Conservation (phyloP, 2,888 invertebrate species). For the Gastracanthus pulcherrimus region DNA sequence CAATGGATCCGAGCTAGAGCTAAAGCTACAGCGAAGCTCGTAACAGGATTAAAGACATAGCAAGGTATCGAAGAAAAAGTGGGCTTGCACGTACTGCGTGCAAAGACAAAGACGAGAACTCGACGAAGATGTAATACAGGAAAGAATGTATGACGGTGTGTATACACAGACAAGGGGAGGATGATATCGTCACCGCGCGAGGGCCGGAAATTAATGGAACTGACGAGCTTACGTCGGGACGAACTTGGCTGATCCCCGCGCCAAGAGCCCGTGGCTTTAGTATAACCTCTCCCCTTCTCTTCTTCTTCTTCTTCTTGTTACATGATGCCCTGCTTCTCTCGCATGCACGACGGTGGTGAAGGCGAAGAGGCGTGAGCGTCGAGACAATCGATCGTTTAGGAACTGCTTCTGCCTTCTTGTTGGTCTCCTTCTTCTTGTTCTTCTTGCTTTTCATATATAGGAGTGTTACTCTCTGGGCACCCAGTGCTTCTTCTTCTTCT, state of each 20-base stretch:
- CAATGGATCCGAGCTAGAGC: too few species aligned
- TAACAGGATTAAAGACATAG: slow-evolving; percentile 47
- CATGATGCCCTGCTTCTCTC: background rate
- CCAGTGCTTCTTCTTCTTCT: too few species aligned
- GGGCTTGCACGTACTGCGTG: background rate
- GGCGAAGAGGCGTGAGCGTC: too few species aligned
- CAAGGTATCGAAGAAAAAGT: background rate
- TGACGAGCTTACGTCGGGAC: slow-evolving; percentile 55
- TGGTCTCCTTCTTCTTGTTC: background rate
- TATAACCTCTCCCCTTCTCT: background rate
- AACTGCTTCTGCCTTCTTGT: background rate
- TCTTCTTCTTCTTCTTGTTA: too few species aligned
- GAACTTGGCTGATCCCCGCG: slow-evolving; percentile 4
- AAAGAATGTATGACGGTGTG: background rate
- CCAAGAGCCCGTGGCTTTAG: background rate
- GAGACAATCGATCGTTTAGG: slow-evolving; percentile 40
- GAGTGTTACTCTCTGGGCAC: background rate
- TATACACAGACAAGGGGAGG: background rate
- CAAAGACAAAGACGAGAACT: slow-evolving; percentile 32
- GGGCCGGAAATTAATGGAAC: slow-evolving; percentile 60
- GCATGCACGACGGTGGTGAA: background rate
- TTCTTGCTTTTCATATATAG: background rate
- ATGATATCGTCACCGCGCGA: background rate
- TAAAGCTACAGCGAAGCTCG: background rate
- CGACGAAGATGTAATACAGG: slow-evolving; percentile 10